A percentile compares a stretch with the other conserved stretches of the same genome.
Conservation (phyloP, 2,888 invertebrate species). For the Lithosia quadra region DNA sequence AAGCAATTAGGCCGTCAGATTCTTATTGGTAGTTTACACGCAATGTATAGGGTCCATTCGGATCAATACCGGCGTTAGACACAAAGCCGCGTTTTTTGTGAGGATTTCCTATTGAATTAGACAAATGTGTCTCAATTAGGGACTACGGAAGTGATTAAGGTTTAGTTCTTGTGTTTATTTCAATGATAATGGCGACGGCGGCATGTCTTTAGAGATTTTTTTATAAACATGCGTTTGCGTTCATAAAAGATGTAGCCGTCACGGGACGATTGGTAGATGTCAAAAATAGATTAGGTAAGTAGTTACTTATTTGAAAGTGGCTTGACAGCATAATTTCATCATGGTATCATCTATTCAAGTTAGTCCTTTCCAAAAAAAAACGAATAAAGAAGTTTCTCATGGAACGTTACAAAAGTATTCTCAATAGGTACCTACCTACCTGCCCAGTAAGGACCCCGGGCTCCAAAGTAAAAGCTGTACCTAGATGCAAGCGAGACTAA, state of each 20-base stretch:
- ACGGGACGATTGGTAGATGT: neutral
- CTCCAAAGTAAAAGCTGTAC: too few relatives aligned
- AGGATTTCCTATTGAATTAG: neutral
- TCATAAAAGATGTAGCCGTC: neutral
- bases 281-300: neutral
- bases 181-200: neutral
- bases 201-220: neutral
- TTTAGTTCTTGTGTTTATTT: neutral
- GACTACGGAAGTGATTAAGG: constrained; percentile 5
- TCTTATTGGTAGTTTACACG: constrained; percentile 15
- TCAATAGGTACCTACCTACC: too few relatives aligned
- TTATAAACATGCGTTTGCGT: neutral
- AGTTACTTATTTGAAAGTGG: too few relatives aligned
- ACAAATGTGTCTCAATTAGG: neutral
- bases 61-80: neutral
- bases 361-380: too few relatives aligned
- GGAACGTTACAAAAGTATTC: too few relatives aligned
- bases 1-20: constrained; percentile 32
- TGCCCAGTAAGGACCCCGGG: too few relatives aligned
- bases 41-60: neutral
- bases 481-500: too few relatives aligned
- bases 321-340: too few relatives aligned
- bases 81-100: neutral
- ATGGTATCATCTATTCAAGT: too few relatives aligned
- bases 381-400: too few relatives aligned